Percentiles rank a stretch among this genome's conserved stretches.
Evolutionary conservation across 1,140 invertebrate species (phyloP).

Genomic region (Drosophila azteca): DNA sequence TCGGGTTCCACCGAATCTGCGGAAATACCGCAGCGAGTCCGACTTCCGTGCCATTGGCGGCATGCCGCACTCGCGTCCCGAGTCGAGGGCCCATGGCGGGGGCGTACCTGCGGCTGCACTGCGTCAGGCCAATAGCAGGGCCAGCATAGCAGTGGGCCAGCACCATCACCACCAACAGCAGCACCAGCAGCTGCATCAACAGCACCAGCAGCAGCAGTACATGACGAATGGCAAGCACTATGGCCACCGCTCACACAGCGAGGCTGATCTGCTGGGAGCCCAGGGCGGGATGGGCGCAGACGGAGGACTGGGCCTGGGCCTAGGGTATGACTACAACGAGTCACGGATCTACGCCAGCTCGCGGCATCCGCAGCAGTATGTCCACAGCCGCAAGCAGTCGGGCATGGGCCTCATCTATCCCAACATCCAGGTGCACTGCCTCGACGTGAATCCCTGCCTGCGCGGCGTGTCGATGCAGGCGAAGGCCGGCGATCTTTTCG

Average conservation of each 20-base stretch:
- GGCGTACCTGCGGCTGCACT: constrained; percentile 69
- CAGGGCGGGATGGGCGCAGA: no score
- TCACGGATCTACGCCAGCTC: constrained; percentile 73
- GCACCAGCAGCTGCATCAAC: constrained; percentile 50
- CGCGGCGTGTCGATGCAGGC: constrained; percentile 92
- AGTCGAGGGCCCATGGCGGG: constrained; percentile 67
- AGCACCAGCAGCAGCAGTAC: constrained; percentile 65
- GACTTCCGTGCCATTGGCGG: constrained; percentile 88
- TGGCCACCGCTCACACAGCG: constrained; percentile 82
- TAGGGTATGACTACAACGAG: constrained; percentile 72
- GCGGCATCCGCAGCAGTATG: constrained; percentile 61
- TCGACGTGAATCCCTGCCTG: constrained; percentile 85
- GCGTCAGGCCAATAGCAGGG: constrained; percentile 80
- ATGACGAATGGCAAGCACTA: constrained; percentile 81
- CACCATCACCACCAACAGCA: constrained; percentile 63
- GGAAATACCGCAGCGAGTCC: constrained; percentile 91
- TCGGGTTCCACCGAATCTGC: constrained; percentile 85
- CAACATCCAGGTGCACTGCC: constrained; percentile 87
- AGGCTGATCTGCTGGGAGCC: constrained; percentile 79
- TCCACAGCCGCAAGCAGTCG: constrained; percentile 76
- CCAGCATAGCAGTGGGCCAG: constrained; percentile 79
- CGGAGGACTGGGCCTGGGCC: constrained; percentile 38
- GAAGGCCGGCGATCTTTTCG: constrained; percentile 94
- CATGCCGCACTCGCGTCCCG: constrained; percentile 81
- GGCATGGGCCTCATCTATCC: constrained; percentile 85